A percentile compares a stretch with the other conserved stretches of the same genome.
These are phyloP conservation scores for Meleagris gallopavo DNA, from an alignment of 2,113 vertebrate species.

Conservation along the genomic window DNA sequence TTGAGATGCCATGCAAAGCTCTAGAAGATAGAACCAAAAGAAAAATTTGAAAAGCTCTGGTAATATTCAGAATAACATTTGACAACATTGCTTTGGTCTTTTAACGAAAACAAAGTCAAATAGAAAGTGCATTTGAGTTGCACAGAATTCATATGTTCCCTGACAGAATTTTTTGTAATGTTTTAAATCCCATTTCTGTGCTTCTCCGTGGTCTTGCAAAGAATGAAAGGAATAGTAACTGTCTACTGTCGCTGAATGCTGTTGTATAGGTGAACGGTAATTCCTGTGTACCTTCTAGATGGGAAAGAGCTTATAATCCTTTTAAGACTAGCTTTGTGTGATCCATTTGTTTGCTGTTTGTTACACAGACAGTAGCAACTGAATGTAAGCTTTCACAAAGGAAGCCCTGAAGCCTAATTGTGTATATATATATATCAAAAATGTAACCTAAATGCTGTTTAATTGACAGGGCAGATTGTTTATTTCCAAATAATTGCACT, in stretches of 20 bases:
- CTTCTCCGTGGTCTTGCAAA: not conserved
- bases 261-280: not conserved
- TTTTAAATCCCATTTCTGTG: not conserved
- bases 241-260: not conserved
- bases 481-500: conserved; percentile 71
- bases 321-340: not conserved
- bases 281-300: not conserved
- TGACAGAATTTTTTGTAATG: not conserved
- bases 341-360: not conserved
- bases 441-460: conserved; percentile 69
- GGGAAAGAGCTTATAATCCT: not conserved
- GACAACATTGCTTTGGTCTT: not conserved
- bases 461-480: conserved; percentile 73
- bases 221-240: not conserved
- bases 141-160: not conserved
- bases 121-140: not conserved
- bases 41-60: not conserved
- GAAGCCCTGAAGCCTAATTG: not conserved
- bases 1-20: not conserved
- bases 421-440: conserved; percentile 43
- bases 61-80: not conserved
- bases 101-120: not conserved
- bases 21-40: not conserved
- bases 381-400: not conserved
- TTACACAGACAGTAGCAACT: rapidly evolving